A percentile compares a stretch with the other conserved stretches of the same genome.
Evolutionary conservation across 2,113 vertebrate genomes (phyloP).

Genomic region (Syngnathus typhle): DNA sequence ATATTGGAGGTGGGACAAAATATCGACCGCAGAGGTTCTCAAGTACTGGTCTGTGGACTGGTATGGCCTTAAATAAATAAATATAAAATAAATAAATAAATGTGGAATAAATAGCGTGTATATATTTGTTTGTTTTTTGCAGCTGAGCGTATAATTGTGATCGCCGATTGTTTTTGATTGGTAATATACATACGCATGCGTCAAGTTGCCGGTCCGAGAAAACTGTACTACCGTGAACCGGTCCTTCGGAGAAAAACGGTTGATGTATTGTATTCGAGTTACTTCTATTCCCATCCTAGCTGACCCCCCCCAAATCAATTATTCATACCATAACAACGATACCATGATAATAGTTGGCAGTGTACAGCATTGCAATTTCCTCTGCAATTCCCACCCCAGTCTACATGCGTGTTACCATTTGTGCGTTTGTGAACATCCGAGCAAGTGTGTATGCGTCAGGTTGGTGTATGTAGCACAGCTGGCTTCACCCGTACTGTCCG

Average conservation of each 20-base stretch:
- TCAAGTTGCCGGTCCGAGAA: no score
- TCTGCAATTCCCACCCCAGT: background rate
- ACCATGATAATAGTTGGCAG: background rate
- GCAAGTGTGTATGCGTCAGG: conserved; percentile 26
- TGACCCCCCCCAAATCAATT: background rate
- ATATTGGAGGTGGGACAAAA: background rate
- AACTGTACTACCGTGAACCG: no score
- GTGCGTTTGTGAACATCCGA: conserved; percentile 17
- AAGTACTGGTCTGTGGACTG: no score
- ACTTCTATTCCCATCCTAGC: background rate
- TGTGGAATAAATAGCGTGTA: no score
- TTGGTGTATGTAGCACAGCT: conserved; percentile 52
- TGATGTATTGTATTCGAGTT: no score
- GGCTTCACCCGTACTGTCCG: conserved; percentile 59
- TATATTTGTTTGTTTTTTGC: no score
- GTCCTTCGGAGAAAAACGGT: no score
- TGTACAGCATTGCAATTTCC: background rate
- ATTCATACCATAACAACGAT: background rate
- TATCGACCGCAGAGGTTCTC: background rate
- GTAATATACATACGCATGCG: no score
- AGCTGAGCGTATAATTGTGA: no score
- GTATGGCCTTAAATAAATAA: no score
- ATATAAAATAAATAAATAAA: no score
- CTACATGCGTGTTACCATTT: conserved; percentile 17
- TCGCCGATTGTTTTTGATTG: no score